These are phyloP conservation scores for Linepithema humile DNA, from an alignment of 1,140 invertebrate species.

Conservation along the genomic window DNA sequence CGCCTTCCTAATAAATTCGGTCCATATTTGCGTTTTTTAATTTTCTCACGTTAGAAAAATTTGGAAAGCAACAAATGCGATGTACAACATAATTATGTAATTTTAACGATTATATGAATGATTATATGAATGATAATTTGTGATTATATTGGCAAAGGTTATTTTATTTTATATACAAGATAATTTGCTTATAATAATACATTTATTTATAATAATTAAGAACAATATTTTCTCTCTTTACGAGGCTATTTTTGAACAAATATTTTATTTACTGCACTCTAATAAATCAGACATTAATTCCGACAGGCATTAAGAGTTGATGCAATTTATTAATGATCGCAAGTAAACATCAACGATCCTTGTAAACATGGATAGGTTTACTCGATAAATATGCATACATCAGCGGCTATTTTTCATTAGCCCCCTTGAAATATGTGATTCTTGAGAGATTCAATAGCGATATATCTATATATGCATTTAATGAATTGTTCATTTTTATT, in stretches of 20 bases:
- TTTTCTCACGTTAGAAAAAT: neutral
- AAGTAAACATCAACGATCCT: neutral
- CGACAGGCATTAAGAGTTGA: neutral
- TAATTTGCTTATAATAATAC: neutral
- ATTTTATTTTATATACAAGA: neutral
- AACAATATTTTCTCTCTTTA: neutral
- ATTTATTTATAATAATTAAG: neutral
- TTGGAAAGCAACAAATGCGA: neutral
- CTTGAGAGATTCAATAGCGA: neutral
- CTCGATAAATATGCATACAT: neutral
- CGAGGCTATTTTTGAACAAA: neutral
- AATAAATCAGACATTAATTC: neutral
- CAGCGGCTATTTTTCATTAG: neutral
- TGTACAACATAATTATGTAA: neutral
- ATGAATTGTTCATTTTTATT: too few species aligned
- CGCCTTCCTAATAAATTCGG: neutral
- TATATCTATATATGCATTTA: neutral
- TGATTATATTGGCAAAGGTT: too few species aligned
- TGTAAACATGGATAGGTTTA: slow-evolving; percentile 12
- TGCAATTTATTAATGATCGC: neutral
- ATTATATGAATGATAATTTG: too few species aligned
- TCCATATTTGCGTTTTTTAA: neutral
- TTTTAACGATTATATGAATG: neutral
- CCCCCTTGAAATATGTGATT: neutral
- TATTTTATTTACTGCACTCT: neutral